These are phyloP conservation scores for Lasius fuliginosus DNA, from an alignment of 2,888 invertebrate genomes.

Conservation along the genomic window DNA sequence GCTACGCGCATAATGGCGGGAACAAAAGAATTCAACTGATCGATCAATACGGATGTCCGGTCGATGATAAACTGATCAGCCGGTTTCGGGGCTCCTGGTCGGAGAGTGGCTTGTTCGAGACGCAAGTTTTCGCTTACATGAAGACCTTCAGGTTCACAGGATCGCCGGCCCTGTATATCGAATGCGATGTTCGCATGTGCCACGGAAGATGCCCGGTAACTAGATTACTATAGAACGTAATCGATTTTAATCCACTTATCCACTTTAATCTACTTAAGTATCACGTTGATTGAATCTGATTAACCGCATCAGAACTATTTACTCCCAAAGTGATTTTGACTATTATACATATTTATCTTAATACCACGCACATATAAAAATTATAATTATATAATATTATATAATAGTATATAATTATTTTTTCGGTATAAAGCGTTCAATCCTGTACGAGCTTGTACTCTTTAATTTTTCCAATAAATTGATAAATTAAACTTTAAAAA, in stretches of 20 bases:
- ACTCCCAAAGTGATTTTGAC: background rate
- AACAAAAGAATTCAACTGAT: constrained; percentile 96
- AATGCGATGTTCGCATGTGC: constrained; percentile 98
- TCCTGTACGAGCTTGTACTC: background rate
- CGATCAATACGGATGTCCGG: constrained; percentile 97
- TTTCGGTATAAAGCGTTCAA: background rate
- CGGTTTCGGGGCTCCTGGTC: constrained; percentile 98
- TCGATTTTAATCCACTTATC: background rate
- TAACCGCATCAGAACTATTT: background rate
- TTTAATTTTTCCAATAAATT: background rate
- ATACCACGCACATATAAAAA: background rate
- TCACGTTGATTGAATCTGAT: background rate
- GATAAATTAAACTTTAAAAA: background rate
- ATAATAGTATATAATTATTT: too few relatives aligned
- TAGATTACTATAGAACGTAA: constrained; percentile 59
- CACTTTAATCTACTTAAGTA: constrained; percentile 6
- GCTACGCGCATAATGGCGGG: constrained; percentile 97
- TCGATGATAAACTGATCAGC: constrained; percentile 96
- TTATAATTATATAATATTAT: too few relatives aligned
- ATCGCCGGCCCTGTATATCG: constrained; percentile 97
- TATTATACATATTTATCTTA: background rate
- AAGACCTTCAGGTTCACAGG: constrained; percentile 98
- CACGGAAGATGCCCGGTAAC: constrained; percentile 97
- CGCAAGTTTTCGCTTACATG: constrained; percentile 97
- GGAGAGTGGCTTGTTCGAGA: constrained; percentile 95